A percentile compares a stretch with the other conserved stretches of the same genome.
These are phyloP conservation scores for Norana najaformis DNA, from an alignment of 2,888 invertebrate species.

Conservation along the genomic window DNA sequence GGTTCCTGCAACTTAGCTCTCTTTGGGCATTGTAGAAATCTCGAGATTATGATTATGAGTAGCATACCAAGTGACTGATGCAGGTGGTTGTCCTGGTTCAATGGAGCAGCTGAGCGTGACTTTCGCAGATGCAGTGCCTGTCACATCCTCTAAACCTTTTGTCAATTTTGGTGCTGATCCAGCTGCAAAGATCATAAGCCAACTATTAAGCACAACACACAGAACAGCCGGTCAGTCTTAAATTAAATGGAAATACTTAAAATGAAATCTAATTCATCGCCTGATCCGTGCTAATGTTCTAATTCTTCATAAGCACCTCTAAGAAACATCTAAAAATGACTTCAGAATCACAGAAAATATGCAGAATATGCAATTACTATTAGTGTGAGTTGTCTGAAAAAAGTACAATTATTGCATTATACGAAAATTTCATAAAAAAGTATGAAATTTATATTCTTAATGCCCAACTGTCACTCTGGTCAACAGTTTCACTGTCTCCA, in stretches of 20 bases:
- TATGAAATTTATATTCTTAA: not conserved
- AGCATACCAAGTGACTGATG: constrained; percentile 53
- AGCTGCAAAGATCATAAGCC: constrained; percentile 17
- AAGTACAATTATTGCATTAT: not conserved
- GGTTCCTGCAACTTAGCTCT: too few relatives aligned
- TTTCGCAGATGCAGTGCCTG: constrained; percentile 35
- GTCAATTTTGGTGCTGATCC: constrained; percentile 37
- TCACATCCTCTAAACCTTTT: constrained; percentile 38
- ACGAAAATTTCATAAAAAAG: not conserved
- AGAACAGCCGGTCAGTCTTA: not conserved
- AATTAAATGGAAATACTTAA: not conserved
- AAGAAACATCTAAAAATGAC: too few relatives aligned
- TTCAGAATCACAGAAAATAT: too few relatives aligned
- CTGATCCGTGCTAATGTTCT: not conserved
- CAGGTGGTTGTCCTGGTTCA: constrained; percentile 43
- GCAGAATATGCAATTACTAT: not conserved
- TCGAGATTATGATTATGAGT: too few relatives aligned
- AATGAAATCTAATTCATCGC: not conserved
- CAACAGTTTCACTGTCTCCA: not conserved
- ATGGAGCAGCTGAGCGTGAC: constrained; percentile 38
- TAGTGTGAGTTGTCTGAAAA: not conserved
- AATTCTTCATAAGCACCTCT: too few relatives aligned
- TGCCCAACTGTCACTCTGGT: not conserved
- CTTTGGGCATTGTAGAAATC: too few relatives aligned
- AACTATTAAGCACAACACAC: not conserved